Evolutionary conservation across 2,888 invertebrate species (phyloP).

Genomic region (Agrypnus murinus): DNA sequence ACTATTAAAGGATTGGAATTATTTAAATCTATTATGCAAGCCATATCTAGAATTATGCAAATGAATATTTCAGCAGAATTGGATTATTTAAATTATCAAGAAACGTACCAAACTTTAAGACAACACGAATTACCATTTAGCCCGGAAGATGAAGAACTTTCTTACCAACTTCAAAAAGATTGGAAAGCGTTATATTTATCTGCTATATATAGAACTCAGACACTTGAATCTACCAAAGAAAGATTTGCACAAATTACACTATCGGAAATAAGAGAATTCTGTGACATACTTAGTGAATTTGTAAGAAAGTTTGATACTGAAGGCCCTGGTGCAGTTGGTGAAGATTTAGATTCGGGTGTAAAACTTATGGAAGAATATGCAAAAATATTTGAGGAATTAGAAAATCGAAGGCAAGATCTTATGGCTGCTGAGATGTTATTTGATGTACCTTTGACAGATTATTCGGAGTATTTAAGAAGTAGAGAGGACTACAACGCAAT

Average conservation of each 20-base stretch:
- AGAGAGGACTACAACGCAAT: slow-evolving; percentile 79
- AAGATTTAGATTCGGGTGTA: slow-evolving; percentile 84
- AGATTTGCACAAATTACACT: slow-evolving; percentile 89
- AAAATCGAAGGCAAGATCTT: slow-evolving; percentile 77
- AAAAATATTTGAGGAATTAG: slow-evolving; percentile 79
- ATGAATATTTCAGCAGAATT: slow-evolving; percentile 87
- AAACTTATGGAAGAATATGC: slow-evolving; percentile 82
- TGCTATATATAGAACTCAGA: slow-evolving; percentile 80
- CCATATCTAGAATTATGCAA: slow-evolving; percentile 84
- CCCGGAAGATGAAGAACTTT: slow-evolving; percentile 74
- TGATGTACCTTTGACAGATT: slow-evolving; percentile 89
- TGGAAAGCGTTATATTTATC: slow-evolving; percentile 83
- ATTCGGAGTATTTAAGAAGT: slow-evolving; percentile 81
- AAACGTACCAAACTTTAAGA: slow-evolving; percentile 83
- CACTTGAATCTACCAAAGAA: slow-evolving; percentile 87
- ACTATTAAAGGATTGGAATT: slow-evolving; percentile 86
- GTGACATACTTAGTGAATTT: slow-evolving; percentile 78
- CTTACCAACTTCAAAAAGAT: slow-evolving; percentile 77
- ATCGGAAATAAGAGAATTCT: slow-evolving; percentile 82
- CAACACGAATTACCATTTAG: slow-evolving; percentile 79
- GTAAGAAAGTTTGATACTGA: slow-evolving; percentile 81
- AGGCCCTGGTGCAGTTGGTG: slow-evolving; percentile 88
- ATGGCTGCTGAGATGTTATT: slow-evolving; percentile 89
- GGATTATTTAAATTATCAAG: slow-evolving; percentile 82
- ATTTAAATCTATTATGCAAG: slow-evolving; percentile 89